phyloP scores from a whole-genome alignment of 2,113 vertebrate species.

The Embiotoca jacksoni region DNA sequence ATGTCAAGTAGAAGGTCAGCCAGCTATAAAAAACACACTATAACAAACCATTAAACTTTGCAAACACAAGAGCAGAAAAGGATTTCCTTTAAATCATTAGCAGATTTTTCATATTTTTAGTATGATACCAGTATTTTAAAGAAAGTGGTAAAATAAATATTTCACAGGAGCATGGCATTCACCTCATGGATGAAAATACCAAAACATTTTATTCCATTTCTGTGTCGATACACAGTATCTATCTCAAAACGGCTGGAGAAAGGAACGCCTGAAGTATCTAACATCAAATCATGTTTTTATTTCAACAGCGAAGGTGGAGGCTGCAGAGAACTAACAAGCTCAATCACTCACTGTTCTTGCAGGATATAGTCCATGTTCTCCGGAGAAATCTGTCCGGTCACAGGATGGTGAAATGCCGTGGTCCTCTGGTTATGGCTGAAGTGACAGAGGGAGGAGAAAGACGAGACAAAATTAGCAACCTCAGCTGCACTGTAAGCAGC shows the following conservation, averaged over 20 bases:
- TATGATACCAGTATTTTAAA: background rate
- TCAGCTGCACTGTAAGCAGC: background rate
- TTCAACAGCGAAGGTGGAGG: background rate
- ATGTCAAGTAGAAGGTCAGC: slow-evolving; percentile 1
- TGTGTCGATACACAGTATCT: background rate
- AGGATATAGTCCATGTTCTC: slow-evolving; percentile 92
- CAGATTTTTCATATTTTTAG: background rate
- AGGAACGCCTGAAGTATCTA: background rate
- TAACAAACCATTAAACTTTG: background rate
- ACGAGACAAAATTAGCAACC: slow-evolving; percentile 61
- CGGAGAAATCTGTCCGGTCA: slow-evolving; percentile 91
- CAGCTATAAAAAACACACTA: background rate
- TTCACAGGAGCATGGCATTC: background rate
- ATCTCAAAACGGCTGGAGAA: background rate
- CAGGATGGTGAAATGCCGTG: slow-evolving; percentile 91
- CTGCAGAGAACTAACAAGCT: slow-evolving; percentile 7
- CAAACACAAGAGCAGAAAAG: background rate
- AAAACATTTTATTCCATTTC: background rate
- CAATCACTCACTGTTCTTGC: slow-evolving; percentile 90
- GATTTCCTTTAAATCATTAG: background rate
- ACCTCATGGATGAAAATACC: background rate
- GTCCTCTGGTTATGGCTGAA: slow-evolving; percentile 93
- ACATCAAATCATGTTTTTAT: background rate
- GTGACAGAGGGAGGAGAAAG: slow-evolving; percentile 53
- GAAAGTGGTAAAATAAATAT: background rate